phyloP scores from a whole-genome alignment of 2,113 vertebrate species.

The Xyrauchen texanus region DNA sequence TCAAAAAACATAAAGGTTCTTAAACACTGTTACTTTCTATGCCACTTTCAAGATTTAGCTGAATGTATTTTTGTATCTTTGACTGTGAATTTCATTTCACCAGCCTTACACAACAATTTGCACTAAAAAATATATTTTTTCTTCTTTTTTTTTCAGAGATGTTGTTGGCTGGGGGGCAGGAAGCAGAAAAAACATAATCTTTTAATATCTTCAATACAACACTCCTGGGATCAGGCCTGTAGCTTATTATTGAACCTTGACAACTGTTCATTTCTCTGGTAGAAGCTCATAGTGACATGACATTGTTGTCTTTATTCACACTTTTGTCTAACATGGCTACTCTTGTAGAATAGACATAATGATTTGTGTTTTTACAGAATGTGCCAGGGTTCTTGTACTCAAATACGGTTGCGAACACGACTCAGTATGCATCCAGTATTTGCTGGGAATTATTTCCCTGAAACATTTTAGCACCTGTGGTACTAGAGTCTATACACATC shows the following conservation, averaged over 20 bases:
- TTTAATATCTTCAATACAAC: conserved; percentile 36
- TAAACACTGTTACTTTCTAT: conserved; percentile 6
- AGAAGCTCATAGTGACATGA: conserved; percentile 34
- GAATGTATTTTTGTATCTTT: neutral
- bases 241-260: conserved; percentile 41
- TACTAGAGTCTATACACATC: neutral
- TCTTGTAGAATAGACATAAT: conserved; percentile 10
- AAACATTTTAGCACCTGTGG: neutral
- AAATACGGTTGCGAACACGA: too few species aligned
- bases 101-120: conserved; percentile 10
- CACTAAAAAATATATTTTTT: too few species aligned
- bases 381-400: neutral
- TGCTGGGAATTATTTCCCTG: neutral
- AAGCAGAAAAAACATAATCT: neutral
- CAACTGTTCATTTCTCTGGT: conserved; percentile 30
- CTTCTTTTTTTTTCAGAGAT: conserved; percentile 26
- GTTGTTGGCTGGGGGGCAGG: conserved; percentile 19
- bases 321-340: conserved; percentile 26
- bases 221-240: conserved; percentile 35
- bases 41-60: neutral
- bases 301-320: conserved; percentile 41
- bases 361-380: conserved; percentile 5
- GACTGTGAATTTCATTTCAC: neutral
- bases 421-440: neutral
- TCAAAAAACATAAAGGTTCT: neutral